A percentile compares a stretch with the other conserved stretches of the same genome.
Conservation (phyloP, 2,888 invertebrate species). For the Tiphia femorata region DNA sequence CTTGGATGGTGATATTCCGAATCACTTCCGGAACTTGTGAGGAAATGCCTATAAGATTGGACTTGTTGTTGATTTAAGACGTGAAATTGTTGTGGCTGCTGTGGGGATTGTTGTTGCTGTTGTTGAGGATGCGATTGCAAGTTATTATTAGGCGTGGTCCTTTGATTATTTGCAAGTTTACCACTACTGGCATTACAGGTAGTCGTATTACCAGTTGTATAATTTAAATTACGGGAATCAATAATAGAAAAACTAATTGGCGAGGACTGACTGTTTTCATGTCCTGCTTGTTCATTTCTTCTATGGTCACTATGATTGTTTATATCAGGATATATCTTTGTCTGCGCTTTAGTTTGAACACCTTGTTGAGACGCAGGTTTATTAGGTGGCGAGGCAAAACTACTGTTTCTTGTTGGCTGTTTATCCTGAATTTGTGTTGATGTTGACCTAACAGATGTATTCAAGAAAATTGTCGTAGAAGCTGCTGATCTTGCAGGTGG, state of each 20-base stretch:
- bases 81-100: conserved; percentile 67
- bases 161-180: conserved; percentile 51
- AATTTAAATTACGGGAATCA: conserved; percentile 78
- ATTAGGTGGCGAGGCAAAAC: conserved; percentile 72
- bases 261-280: conserved; percentile 77
- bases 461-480: conserved; percentile 65
- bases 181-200: conserved; percentile 47
- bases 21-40: conserved; percentile 74
- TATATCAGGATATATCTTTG: conserved; percentile 83
- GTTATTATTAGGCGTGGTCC: conserved; percentile 51
- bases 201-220: conserved; percentile 71
- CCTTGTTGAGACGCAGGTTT: conserved; percentile 50
- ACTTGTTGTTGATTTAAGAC: conserved; percentile 68
- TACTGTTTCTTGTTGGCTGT: conserved; percentile 69
- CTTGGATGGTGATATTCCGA: conserved; percentile 73
- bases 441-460: conserved; percentile 51
- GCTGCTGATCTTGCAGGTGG: conserved; percentile 69
- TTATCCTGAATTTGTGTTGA: conserved; percentile 60
- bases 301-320: conserved; percentile 63
- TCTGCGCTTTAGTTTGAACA: conserved; percentile 83
- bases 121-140: conserved; percentile 47
- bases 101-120: conserved; percentile 57
- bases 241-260: conserved; percentile 84
- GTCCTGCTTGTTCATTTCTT: conserved; percentile 70
- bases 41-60: conserved; percentile 75